Percentiles rank a stretch among this genome's conserved stretches.
Evolutionary conservation across 2,888 invertebrate species (phyloP).

Genomic region (Caenorhabditis parvicauda): DNA sequence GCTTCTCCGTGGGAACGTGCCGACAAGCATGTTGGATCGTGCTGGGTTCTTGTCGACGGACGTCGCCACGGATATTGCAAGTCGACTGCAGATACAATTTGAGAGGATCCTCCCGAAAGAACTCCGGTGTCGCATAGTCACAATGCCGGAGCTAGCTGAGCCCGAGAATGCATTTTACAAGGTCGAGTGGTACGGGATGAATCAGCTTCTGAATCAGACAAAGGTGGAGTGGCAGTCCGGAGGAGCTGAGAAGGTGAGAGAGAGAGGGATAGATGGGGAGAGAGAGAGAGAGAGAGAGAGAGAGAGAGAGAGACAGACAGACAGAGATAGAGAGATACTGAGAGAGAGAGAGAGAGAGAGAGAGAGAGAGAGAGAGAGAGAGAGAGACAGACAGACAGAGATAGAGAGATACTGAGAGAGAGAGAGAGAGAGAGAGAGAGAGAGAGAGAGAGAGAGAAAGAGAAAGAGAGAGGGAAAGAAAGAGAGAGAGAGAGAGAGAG

Average conservation of each 20-base stretch:
- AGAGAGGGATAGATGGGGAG: too few species aligned
- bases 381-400: too few species aligned
- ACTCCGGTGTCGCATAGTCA: slow-evolving; percentile 48
- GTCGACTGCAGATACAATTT: slow-evolving; percentile 52
- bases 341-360: too few species aligned
- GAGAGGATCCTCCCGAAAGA: slow-evolving; percentile 48
- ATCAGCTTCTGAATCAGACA: slow-evolving; percentile 47
- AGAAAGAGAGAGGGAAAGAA: too few species aligned
- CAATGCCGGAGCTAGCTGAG: slow-evolving; percentile 40
- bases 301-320: too few species aligned
- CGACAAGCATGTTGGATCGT: slow-evolving; percentile 41
- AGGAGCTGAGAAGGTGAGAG: slow-evolving; percentile 50
- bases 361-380: too few species aligned
- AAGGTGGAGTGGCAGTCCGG: slow-evolving; percentile 51
- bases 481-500: too few species aligned
- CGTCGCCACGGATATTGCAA: slow-evolving; percentile 47
- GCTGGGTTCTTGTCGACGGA: slow-evolving; percentile 47
- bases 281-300: too few species aligned
- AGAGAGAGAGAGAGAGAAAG: too few species aligned
- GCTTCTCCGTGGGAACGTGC: slow-evolving; percentile 45
- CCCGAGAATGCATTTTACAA: slow-evolving; percentile 49
- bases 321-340: too few species aligned
- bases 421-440: too few species aligned
- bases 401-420: too few species aligned
- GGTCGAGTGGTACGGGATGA: slow-evolving; percentile 54